Conservation (phyloP, 2,113 vertebrate genomes). For the Trogon surrucura region DNA sequence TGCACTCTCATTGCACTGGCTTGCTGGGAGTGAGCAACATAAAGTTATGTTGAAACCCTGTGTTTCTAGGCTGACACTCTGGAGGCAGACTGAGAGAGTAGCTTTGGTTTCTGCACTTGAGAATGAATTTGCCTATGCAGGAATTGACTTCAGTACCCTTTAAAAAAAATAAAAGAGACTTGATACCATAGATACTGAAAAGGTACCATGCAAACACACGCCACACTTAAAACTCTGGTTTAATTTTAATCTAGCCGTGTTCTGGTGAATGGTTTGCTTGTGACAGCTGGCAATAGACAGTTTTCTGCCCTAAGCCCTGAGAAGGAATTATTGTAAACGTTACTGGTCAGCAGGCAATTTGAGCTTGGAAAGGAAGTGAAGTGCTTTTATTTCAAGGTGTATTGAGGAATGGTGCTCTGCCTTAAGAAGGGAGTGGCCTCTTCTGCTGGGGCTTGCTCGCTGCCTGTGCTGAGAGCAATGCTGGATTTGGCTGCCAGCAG, state of each 20-base stretch:
- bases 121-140: neutral
- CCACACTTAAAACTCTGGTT: neutral
- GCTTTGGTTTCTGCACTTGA: neutral
- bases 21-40: neutral
- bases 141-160: neutral
- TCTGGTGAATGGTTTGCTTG: neutral
- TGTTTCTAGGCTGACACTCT: neutral
- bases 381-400: neutral
- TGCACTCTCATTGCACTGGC: fast-evolving
- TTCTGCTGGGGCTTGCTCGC: neutral
- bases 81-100: neutral
- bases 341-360: neutral
- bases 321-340: neutral
- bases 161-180: too few relatives aligned
- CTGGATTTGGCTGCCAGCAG: neutral
- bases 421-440: neutral
- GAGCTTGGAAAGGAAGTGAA: neutral
- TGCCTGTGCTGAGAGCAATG: neutral
- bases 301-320: neutral
- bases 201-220: neutral
- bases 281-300: neutral
- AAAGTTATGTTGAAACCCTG: neutral
- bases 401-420: neutral
- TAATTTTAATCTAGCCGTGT: neutral
- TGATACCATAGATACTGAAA: neutral